phyloP scores from a whole-genome alignment of 35 echinoderm and acorn worm genomes.

The Diadema setosum region DNA sequence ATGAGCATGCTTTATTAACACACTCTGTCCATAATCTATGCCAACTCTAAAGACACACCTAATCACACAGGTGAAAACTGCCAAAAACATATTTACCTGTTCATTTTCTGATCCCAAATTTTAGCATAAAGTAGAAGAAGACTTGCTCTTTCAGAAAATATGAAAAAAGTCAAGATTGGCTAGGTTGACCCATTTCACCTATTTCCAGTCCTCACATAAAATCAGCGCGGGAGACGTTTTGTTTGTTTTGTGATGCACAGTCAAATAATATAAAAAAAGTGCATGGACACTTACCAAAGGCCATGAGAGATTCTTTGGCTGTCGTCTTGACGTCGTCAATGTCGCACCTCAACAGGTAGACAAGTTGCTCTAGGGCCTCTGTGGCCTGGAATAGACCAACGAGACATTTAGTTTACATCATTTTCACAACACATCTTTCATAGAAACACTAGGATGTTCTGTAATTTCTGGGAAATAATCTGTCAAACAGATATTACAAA shows the following conservation, averaged over 20 bases:
- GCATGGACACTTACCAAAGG: constrained; percentile 77
- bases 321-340: constrained; percentile 95
- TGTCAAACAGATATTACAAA: too few species aligned
- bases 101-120: too few species aligned
- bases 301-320: constrained; percentile 87
- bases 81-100: too few species aligned
- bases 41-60: too few species aligned
- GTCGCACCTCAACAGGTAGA: constrained; percentile 87
- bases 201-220: neutral
- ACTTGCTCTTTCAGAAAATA: neutral
- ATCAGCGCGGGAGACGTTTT: neutral
- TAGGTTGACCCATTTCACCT: neutral
- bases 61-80: too few species aligned
- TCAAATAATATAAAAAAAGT: neutral
- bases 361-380: constrained; percentile 73
- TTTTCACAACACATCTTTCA: too few species aligned
- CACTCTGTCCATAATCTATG: too few species aligned
- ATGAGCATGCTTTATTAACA: too few species aligned
- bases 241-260: neutral
- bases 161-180: neutral
- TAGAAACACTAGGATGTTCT: too few species aligned
- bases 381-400: constrained; percentile 83
- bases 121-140: neutral
- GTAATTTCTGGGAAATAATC: too few species aligned
- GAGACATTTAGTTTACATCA: too few species aligned